Evolutionary conservation across 2,888 invertebrate genomes (phyloP).

Genomic region (Megamerina dolium): DNA sequence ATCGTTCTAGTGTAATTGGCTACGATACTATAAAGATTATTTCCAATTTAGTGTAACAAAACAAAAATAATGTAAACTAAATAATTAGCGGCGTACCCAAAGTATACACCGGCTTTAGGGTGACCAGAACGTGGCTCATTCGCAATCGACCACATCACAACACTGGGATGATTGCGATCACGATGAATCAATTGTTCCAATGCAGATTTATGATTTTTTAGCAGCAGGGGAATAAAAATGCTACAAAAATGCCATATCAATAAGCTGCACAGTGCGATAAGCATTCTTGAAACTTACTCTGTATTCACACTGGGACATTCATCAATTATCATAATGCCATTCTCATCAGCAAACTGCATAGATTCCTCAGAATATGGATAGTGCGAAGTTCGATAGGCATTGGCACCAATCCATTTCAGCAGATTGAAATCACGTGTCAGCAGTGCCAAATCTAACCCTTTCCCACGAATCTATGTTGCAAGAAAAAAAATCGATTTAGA

Average conservation of each 20-base stretch:
- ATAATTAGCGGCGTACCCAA: conserved; percentile 53
- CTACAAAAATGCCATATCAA: conserved; percentile 47
- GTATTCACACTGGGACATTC: conserved; percentile 92
- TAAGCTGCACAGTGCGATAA: background rate
- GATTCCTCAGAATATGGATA: conserved; percentile 98
- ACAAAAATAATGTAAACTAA: background rate
- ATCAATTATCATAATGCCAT: conserved; percentile 90
- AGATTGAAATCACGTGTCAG: conserved; percentile 88
- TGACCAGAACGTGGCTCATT: conserved; percentile 82
- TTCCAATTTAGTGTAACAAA: no score
- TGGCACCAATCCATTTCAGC: conserved; percentile 91
- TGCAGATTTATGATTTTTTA: conserved; percentile 76
- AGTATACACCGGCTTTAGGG: conserved; percentile 68
- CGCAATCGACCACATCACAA: conserved; percentile 94
- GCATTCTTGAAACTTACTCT: conserved; percentile 55
- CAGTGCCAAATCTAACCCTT: conserved; percentile 83
- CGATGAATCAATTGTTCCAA: conserved; percentile 79
- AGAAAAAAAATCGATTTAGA: background rate
- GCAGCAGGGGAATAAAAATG: conserved; percentile 60
- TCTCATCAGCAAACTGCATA: conserved; percentile 85
- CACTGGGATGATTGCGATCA: conserved; percentile 91
- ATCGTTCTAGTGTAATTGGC: conserved; percentile 67
- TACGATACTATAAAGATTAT: conserved; percentile 55
- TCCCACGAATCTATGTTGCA: conserved; percentile 59
- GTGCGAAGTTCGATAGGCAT: conserved; percentile 92